Conservation (phyloP, 2,797 vertebrate species). For the Myiothlypis coronata region DNA sequence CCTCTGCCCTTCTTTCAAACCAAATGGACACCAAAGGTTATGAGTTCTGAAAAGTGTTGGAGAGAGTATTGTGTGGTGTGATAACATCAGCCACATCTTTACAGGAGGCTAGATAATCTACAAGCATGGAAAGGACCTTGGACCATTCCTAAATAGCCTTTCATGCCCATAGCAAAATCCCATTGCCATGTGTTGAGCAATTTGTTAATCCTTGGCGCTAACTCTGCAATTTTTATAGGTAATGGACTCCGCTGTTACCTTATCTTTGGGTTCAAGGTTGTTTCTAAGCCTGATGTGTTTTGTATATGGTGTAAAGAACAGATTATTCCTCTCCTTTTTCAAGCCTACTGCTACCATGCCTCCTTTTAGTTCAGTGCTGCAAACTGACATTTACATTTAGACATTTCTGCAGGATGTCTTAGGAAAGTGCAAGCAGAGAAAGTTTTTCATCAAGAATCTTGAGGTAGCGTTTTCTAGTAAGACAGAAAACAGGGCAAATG, state of each 20-base stretch:
- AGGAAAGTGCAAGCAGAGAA: background rate
- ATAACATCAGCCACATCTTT: background rate
- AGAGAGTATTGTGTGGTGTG: background rate
- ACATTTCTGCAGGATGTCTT: background rate
- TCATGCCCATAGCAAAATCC: background rate
- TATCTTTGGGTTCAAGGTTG: background rate
- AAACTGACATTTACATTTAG: background rate
- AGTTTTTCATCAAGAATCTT: background rate
- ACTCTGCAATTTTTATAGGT: background rate
- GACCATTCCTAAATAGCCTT: background rate
- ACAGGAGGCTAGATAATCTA: background rate
- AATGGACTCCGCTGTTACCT: background rate
- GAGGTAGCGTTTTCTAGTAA: background rate
- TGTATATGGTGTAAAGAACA: background rate
- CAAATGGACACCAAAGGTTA: background rate
- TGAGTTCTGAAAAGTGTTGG: background rate
- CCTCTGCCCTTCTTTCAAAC: background rate
- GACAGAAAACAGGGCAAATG: background rate
- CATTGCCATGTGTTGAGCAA: background rate
- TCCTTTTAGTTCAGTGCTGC: background rate
- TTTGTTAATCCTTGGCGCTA: background rate
- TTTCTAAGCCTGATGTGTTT: background rate
- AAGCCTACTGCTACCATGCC: background rate
- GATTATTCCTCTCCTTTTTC: background rate
- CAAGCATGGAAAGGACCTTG: background rate